Evolutionary conservation across 2,797 vertebrate species (phyloP).

Genomic region (Crax fasciolata): DNA sequence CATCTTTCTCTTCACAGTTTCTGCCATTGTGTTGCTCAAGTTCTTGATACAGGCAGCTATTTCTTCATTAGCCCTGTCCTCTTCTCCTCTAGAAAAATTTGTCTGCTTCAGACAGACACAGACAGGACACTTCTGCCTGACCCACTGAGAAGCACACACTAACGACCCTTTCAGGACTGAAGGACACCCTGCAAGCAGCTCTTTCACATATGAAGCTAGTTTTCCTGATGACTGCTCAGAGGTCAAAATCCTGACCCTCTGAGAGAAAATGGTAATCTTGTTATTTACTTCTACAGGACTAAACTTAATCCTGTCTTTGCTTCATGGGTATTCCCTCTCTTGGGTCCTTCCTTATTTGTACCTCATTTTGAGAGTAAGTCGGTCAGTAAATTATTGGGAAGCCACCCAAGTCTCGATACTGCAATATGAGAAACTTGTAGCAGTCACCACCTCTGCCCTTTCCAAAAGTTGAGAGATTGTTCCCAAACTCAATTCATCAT

Average conservation of each 20-base stretch:
- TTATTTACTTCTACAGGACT: neutral
- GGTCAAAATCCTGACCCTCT: neutral
- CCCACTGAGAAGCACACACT: neutral
- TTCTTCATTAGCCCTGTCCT: neutral
- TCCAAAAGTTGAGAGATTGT: neutral
- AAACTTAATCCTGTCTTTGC: neutral
- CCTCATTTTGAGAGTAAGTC: neutral
- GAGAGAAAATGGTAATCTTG: neutral
- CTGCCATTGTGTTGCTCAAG: neutral
- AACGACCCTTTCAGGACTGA: neutral
- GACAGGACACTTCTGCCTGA: neutral
- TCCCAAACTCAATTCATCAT: neutral
- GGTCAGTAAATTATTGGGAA: neutral
- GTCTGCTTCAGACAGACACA: constrained; percentile 4
- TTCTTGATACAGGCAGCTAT: neutral
- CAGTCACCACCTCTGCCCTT: neutral
- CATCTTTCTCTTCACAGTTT: neutral
- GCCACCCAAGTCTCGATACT: neutral
- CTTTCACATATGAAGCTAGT: neutral
- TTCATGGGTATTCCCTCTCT: neutral
- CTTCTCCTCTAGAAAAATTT: neutral
- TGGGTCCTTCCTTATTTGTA: neutral
- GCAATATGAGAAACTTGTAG: neutral
- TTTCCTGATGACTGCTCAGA: neutral
- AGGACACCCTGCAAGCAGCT: neutral